Percentiles rank a stretch among this genome's conserved stretches.
These are phyloP conservation scores for Pemphredon lugubris DNA, from an alignment of 2,888 invertebrate genomes.

Conservation along the genomic window DNA sequence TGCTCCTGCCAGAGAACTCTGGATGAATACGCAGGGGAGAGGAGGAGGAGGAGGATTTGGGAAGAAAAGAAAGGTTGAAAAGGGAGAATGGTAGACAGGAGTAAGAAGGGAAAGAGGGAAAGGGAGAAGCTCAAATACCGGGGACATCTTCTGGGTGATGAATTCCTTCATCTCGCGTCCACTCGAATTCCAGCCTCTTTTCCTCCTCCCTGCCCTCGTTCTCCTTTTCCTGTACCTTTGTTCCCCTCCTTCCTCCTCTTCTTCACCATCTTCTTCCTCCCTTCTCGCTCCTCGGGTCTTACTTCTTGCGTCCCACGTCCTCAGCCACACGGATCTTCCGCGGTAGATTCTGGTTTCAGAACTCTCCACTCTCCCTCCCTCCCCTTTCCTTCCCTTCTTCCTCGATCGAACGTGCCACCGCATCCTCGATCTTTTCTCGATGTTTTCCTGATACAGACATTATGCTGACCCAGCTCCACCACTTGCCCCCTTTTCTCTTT, in stretches of 20 bases:
- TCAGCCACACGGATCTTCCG: conserved; percentile 7
- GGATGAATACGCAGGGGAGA: conserved; percentile 22
- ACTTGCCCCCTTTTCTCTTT: conserved; percentile 7
- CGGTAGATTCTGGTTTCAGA: conserved; percentile 1
- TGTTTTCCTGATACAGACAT: conserved; percentile 54
- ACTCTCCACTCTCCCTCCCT: conserved; percentile 6
- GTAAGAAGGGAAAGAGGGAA: conserved; percentile 13
- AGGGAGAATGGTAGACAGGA: conserved; percentile 16
- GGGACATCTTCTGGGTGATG: conserved; percentile 57
- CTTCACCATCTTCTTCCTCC: conserved; percentile 15
- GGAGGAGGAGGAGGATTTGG: neutral
- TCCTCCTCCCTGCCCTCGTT: conserved; percentile 7
- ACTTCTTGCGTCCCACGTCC: conserved; percentile 31
- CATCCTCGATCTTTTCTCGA: conserved; percentile 22
- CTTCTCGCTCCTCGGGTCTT: conserved; percentile 14
- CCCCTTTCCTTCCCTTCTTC: conserved; percentile 1
- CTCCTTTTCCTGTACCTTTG: neutral
- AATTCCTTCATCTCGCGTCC: conserved; percentile 66
- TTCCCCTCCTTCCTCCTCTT: conserved; percentile 17
- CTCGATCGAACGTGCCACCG: neutral
- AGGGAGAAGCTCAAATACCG: conserved; percentile 30
- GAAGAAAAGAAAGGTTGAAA: conserved; percentile 4
- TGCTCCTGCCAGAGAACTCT: conserved; percentile 37
- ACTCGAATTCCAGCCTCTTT: conserved; percentile 34
- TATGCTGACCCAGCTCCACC: conserved; percentile 31